Percentiles rank a stretch among this genome's conserved stretches.
Evolutionary conservation across 2,797 vertebrate genomes (phyloP).

Genomic region (Sphenodon punctatus): DNA sequence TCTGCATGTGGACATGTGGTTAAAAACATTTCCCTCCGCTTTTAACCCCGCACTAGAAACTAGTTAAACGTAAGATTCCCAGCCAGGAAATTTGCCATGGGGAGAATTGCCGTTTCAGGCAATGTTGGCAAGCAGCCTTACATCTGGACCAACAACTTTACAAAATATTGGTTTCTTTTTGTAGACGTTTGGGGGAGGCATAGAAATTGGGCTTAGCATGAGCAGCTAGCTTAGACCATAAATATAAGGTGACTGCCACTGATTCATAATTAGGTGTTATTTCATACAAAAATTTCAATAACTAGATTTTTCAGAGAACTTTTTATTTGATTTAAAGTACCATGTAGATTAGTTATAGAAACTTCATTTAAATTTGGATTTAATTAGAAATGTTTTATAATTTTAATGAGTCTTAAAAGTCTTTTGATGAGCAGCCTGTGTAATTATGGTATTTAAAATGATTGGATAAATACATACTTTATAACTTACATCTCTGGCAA

Average conservation of each 20-base stretch:
- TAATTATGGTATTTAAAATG: constrained; percentile 81
- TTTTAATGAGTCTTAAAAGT: constrained; percentile 80
- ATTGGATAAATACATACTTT: constrained; percentile 79
- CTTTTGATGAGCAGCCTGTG: constrained; percentile 77
- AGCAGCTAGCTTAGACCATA: constrained; percentile 25
- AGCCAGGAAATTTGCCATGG: no score
- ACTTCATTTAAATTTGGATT: constrained; percentile 81
- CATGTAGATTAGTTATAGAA: constrained; percentile 67
- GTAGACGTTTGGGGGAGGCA: not conserved
- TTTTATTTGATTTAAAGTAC: constrained; percentile 72
- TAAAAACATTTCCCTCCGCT: not conserved
- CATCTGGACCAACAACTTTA: no score
- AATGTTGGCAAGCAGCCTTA: no score
- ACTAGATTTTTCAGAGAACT: constrained; percentile 71
- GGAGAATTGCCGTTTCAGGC: no score
- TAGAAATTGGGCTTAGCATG: not conserved
- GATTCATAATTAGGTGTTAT: constrained; percentile 60
- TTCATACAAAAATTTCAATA: constrained; percentile 72
- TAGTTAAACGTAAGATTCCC: no score
- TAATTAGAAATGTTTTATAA: constrained; percentile 81
- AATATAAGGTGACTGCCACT: constrained; percentile 47
- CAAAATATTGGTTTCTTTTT: not conserved
- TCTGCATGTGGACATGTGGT: not conserved
- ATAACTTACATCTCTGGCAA: constrained; percentile 76
- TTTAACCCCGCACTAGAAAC: no score